A percentile compares a stretch with the other conserved stretches of the same genome.
phyloP scores from a whole-genome alignment of 2,113 vertebrate species.

The Lates calcarifer region DNA sequence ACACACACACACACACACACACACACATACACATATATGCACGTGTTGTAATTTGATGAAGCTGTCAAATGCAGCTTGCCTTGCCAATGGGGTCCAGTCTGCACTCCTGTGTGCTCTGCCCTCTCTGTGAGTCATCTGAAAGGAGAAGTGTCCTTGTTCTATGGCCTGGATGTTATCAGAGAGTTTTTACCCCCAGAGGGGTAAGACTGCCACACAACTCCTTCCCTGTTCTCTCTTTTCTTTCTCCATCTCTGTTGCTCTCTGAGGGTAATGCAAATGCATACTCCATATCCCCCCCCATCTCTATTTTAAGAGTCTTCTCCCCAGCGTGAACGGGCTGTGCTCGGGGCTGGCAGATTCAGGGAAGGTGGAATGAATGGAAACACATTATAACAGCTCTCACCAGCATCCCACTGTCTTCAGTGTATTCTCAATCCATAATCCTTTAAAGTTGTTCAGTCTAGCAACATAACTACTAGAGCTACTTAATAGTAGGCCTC shows the following conservation, averaged over 20 bases:
- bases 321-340: slow-evolving; percentile 63
- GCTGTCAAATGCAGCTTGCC: slow-evolving; percentile 63
- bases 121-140: slow-evolving; percentile 67
- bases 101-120: slow-evolving; percentile 42
- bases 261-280: slow-evolving; percentile 75
- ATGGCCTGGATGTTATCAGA: slow-evolving; percentile 75
- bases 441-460: slow-evolving; percentile 62
- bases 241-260: slow-evolving; percentile 71
- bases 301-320: slow-evolving; percentile 76
- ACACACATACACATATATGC: background rate
- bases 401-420: slow-evolving; percentile 40
- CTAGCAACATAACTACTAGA: slow-evolving; percentile 38
- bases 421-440: slow-evolving; percentile 42
- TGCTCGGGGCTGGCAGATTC: slow-evolving; percentile 67
- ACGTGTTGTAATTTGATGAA: slow-evolving; percentile 63
- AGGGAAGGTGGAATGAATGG: slow-evolving; percentile 71
- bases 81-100: slow-evolving; percentile 59
- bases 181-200: slow-evolving; percentile 64
- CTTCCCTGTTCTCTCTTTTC: slow-evolving; percentile 55
- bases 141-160: slow-evolving; percentile 72
- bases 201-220: slow-evolving; percentile 48
- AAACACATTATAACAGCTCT: slow-evolving; percentile 51
- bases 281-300: slow-evolving; percentile 36
- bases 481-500: slow-evolving; percentile 26
- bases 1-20: too few relatives aligned